Percentiles rank a stretch among this genome's conserved stretches.
Evolutionary conservation across 2,888 invertebrate species (phyloP).

Genomic region (Polydesmus complanatus): DNA sequence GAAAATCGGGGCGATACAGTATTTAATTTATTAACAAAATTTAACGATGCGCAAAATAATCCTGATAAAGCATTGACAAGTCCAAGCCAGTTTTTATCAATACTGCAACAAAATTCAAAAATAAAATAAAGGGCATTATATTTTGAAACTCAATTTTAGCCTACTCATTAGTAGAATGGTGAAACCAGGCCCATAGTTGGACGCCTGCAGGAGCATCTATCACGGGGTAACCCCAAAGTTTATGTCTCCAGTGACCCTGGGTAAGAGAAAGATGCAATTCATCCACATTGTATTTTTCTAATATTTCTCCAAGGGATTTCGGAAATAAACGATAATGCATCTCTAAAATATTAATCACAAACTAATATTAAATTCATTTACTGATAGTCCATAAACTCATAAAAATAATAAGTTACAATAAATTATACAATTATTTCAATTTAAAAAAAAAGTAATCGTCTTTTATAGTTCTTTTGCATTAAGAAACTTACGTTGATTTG

Average conservation of each 20-base stretch:
- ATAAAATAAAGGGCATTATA: no score
- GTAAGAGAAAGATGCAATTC: constrained; percentile 85
- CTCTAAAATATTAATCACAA: no score
- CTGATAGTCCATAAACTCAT: no score
- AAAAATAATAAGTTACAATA: no score
- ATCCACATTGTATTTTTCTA: constrained; percentile 66
- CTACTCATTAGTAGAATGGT: constrained; percentile 41
- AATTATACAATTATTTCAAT: background rate
- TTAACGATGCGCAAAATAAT: constrained; percentile 87
- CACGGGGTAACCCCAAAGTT: constrained; percentile 87
- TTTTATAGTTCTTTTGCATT: no score
- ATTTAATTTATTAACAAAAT: constrained; percentile 76
- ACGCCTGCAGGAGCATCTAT: constrained; percentile 83
- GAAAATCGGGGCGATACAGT: constrained; percentile 70
- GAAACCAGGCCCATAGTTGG: constrained; percentile 88
- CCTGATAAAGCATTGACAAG: constrained; percentile 84
- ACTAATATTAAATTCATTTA: no score
- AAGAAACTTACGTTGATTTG: no score
- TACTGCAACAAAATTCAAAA: constrained; percentile 33
- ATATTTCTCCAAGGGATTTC: constrained; percentile 72
- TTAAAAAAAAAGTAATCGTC: no score
- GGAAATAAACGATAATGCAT: constrained; percentile 77
- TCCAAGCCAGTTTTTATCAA: constrained; percentile 74
- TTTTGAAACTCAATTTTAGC: no score
- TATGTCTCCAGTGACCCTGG: constrained; percentile 85